These are phyloP conservation scores for Pycnomerus fuliginosus DNA, from an alignment of 2,888 invertebrate species.

Conservation along the genomic window DNA sequence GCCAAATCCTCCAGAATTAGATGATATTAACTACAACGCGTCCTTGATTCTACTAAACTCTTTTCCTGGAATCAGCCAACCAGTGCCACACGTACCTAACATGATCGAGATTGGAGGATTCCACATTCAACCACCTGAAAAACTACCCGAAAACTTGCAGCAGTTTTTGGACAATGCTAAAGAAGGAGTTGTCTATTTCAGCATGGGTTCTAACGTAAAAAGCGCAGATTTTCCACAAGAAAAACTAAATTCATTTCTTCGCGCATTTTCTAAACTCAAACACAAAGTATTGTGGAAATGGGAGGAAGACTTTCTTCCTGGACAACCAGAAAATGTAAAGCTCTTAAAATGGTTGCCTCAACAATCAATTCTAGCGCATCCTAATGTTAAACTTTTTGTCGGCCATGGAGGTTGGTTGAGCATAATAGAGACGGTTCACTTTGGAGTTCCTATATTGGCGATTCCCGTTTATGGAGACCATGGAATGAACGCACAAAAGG, in stretches of 20 bases:
- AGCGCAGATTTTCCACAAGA: slow-evolving; percentile 39
- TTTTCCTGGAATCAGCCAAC: slow-evolving; percentile 55
- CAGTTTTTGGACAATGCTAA: slow-evolving; percentile 46
- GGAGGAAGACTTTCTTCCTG: too few species aligned
- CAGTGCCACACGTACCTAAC: slow-evolving; percentile 56
- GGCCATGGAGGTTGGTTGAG: slow-evolving; percentile 56
- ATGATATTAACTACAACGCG: slow-evolving; percentile 33
- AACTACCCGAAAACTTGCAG: slow-evolving; percentile 41
- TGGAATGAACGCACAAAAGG: slow-evolving; percentile 53
- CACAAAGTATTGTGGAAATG: too few species aligned
- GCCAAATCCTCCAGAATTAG: slow-evolving; percentile 35
- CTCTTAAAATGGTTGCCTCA: too few species aligned
- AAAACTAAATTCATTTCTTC: slow-evolving; percentile 38
- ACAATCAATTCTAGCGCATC: slow-evolving; percentile 47
- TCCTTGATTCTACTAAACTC: slow-evolving; percentile 41
- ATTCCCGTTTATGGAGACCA: slow-evolving; percentile 58
- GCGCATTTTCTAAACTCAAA: slow-evolving; percentile 46
- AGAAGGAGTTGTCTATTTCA: too few species aligned
- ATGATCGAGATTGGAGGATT: too few species aligned
- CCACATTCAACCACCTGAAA: slow-evolving; percentile 44
- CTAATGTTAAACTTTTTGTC: slow-evolving; percentile 54
- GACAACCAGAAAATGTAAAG: too few species aligned
- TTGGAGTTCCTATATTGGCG: slow-evolving; percentile 55
- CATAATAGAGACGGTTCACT: slow-evolving; percentile 53
- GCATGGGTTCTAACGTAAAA: slow-evolving; percentile 50